Evolutionary conservation across 2,797 vertebrate genomes (phyloP), one percentile per base, ranked within the genome.

Genomic region (Channa striata): DNA sequence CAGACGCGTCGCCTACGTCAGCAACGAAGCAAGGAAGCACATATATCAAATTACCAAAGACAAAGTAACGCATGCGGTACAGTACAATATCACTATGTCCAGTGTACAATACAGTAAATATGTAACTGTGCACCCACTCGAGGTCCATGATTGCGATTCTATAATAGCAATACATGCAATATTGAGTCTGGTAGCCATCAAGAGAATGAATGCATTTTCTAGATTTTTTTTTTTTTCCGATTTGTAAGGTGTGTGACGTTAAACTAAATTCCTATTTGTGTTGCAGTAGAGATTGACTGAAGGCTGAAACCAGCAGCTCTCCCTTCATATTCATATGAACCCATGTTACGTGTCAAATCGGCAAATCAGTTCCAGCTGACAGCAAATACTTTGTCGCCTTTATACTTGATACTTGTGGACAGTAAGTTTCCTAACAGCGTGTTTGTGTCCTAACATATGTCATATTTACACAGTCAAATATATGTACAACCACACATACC

Each of bases 241-340:
- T 16, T 16, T 16, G 6, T 16, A 43, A 43, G 17, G 42, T 43
- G 42, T 8, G 17, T 19, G 19, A 5, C 11, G 19, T 44, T 34
- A 44, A 1, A 59, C 40, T 58, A 47, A 60, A 44, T 56, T 42
- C 16, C 19, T 1, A 16, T 44, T 44, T n/a, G 33, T 9, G 1
- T 12, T 23, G 36, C 20, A 48, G 14, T 30, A 37, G n/a, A 20
- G 11, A 13, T 25, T 13, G 14, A 34, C 6, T 6, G 40, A 70
- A 74, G 59, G 84, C 88, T 79, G 84, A 83, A 82, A 84, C 86
- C 88, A 83, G 88, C 88, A 91, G 88, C 89, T 73, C 61, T 59
- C 69, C 66, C 47, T 25, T 46, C 8, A 34, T 14, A 1, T 30
- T 30, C 25, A 30, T 1, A 30, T 30, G 4, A 30, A 50, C 17